These are phyloP conservation scores for Mus spretus DNA, from an alignment of 2,797 vertebrate species.

Conservation along the genomic window DNA sequence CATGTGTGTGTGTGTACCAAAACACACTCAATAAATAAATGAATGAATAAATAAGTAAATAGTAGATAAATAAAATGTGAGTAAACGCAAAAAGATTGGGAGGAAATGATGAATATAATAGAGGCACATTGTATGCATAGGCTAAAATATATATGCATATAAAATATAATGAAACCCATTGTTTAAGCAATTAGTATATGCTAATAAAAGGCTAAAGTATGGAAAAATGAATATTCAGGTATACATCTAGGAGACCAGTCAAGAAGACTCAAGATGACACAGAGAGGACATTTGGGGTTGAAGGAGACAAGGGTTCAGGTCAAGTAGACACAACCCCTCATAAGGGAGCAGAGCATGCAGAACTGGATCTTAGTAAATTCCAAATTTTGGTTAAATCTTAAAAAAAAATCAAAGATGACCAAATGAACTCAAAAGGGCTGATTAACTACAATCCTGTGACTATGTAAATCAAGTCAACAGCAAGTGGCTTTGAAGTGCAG, in stretches of 20 bases:
- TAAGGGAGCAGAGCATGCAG: neutral
- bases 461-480: neutral
- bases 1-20: no score
- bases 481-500: neutral
- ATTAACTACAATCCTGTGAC: neutral
- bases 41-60: neutral
- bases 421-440: constrained; percentile 2
- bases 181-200: neutral
- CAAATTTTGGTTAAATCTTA: neutral
- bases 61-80: neutral
- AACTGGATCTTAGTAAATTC: neutral
- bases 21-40: neutral
- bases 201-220: neutral
- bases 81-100: neutral
- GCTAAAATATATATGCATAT: neutral
- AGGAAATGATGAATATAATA: no score
- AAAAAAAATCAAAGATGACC: neutral
- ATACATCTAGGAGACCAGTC: neutral
- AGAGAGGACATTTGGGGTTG: neutral
- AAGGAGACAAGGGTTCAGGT: neutral
- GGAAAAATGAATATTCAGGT: neutral
- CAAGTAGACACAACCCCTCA: neutral
- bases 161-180: neutral
- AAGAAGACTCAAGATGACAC: constrained; percentile 22
- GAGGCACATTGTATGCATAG: neutral